phyloP scores from a whole-genome alignment of 2,113 vertebrate species.

The Ptychochromis oligacanthus region DNA sequence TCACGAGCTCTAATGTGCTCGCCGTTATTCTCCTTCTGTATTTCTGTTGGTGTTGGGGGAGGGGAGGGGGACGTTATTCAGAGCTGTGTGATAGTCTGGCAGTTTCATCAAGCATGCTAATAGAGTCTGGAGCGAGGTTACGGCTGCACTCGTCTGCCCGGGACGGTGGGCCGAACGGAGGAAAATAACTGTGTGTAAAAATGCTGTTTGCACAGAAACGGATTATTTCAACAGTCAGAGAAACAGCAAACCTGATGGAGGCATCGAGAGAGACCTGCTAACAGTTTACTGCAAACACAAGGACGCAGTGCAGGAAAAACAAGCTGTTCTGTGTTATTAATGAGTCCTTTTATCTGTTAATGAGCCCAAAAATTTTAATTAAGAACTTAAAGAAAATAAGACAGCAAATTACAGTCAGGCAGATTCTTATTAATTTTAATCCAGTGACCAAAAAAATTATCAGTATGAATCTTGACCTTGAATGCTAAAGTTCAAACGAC shows the following conservation, averaged over 20 bases:
- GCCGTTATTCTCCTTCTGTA: background rate
- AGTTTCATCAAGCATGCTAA: constrained; percentile 24
- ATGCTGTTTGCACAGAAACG: background rate
- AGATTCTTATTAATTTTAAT: background rate
- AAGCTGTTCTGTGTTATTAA: background rate
- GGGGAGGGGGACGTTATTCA: background rate
- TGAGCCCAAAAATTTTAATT: background rate
- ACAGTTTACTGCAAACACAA: background rate
- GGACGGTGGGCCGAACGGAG: background rate
- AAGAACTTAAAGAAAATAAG: background rate
- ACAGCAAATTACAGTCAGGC: background rate
- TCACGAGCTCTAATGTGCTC: background rate
- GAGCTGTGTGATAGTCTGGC: background rate
- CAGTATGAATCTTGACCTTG: too few relatives aligned
- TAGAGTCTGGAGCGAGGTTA: constrained; percentile 20
- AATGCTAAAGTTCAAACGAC: too few relatives aligned
- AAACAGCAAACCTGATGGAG: background rate
- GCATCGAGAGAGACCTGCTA: background rate
- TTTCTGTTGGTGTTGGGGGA: background rate
- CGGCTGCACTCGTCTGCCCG: background rate
- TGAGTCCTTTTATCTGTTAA: background rate
- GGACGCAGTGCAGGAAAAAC: background rate
- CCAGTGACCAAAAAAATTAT: too few relatives aligned
- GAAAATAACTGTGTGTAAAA: background rate
- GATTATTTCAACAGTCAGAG: too few relatives aligned